Conservation (phyloP, 2,888 invertebrate genomes). For the Pterostichus madidus region DNA sequence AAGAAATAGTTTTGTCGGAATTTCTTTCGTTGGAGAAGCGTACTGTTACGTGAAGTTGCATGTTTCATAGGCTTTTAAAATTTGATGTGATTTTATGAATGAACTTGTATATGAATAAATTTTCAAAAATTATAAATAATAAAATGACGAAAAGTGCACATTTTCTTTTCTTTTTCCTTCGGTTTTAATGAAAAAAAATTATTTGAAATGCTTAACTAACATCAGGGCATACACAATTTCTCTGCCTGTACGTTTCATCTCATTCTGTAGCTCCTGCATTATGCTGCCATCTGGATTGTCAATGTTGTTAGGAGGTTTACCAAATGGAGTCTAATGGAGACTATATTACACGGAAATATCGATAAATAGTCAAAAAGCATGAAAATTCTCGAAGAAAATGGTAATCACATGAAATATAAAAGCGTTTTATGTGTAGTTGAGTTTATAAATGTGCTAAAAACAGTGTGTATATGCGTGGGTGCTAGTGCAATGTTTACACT, state of each 20-base stretch:
- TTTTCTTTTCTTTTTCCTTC: neutral
- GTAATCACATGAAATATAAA: slow-evolving; percentile 73
- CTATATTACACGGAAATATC: slow-evolving; percentile 83
- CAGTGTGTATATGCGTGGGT: slow-evolving; percentile 74
- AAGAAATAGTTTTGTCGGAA: slow-evolving; percentile 48
- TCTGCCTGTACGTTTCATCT: slow-evolving; percentile 40
- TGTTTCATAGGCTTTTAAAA: neutral
- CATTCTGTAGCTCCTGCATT: slow-evolving; percentile 72
- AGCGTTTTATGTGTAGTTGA: slow-evolving; percentile 72
- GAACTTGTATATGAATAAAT: neutral
- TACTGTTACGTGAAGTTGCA: slow-evolving; percentile 12
- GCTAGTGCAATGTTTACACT: slow-evolving; percentile 78
- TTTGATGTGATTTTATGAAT: slow-evolving; percentile 39
- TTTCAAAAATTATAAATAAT: neutral
- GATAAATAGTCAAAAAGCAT: slow-evolving; percentile 78
- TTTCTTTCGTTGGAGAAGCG: slow-evolving; percentile 21
- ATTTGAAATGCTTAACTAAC: slow-evolving; percentile 44
- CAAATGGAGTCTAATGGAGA: slow-evolving; percentile 83
- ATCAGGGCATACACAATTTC: slow-evolving; percentile 25
- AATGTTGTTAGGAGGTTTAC: slow-evolving; percentile 85
- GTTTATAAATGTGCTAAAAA: slow-evolving; percentile 72
- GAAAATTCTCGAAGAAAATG: slow-evolving; percentile 78
- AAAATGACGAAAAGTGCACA: slow-evolving; percentile 15
- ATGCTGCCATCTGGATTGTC: slow-evolving; percentile 91
- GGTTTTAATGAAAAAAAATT: slow-evolving; percentile 10